phyloP scores from a whole-genome alignment of 1,140 invertebrate species.

The Brachionus manjavacas region DNA sequence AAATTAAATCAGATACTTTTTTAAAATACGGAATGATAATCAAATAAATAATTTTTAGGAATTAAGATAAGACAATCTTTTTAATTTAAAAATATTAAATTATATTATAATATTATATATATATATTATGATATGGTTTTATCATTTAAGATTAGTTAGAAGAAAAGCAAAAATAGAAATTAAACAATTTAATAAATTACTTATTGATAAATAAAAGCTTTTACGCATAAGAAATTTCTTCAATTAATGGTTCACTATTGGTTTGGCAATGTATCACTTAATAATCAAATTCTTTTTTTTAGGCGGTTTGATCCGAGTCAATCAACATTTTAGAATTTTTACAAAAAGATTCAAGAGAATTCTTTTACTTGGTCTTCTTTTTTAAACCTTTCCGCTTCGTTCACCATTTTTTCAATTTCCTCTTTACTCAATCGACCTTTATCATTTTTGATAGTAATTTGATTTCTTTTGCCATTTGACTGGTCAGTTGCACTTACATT shows the following conservation, averaged over 20 bases:
- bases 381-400: constrained; percentile 89
- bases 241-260: constrained; percentile 18
- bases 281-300: constrained; percentile 56
- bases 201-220: too few species aligned
- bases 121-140: too few species aligned
- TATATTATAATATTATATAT: too few species aligned
- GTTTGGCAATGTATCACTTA: not conserved
- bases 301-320: constrained; percentile 76
- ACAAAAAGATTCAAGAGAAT: constrained; percentile 93
- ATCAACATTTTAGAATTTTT: constrained; percentile 89
- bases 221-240: constrained; percentile 17
- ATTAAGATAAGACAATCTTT: too few species aligned
- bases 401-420: constrained; percentile 94
- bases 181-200: not conserved
- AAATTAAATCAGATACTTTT: too few species aligned
- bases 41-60: too few species aligned
- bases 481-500: constrained; percentile 62
- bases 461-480: constrained; percentile 87
- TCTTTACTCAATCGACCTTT: constrained; percentile 88
- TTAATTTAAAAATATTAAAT: too few species aligned
- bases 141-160: too few species aligned
- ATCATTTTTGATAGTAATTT: constrained; percentile 96
- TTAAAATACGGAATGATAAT: too few species aligned
- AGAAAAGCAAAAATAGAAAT: too few species aligned
- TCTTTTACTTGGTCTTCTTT: constrained; percentile 74